Evolutionary conservation across 2,797 vertebrate species (phyloP), one percentile per base, ranked within the genome.

Genomic region (Sebastes variabilis): DNA sequence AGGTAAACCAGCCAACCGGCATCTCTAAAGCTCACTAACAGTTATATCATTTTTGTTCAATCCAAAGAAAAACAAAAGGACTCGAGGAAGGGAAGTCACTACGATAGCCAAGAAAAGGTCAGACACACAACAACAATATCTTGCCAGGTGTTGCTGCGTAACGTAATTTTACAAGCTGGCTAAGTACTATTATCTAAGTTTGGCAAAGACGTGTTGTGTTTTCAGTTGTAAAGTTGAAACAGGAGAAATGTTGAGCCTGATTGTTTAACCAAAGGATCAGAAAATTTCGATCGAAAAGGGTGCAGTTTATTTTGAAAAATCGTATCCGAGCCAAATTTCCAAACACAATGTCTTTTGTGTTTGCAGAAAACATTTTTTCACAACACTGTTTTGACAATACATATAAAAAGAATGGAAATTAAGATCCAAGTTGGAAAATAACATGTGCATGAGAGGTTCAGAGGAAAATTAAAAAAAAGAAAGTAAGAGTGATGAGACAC

Each of bases 401-500:
- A 64, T 65, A 14, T 42, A 65, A 68, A 32, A 34, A 68, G 22
- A 34, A 22, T 2, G 49, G 8, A 66, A 20, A 65, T 46, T 24
- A 25, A 36, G 36, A 54, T 76, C 12, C 22, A 46, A 32, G 25
- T 42, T 66, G 55, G 20, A 20, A 49, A 68, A 60, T 34, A 36
- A 24, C 6, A 24, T 42, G 29, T 25, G 18, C n/a, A 67, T 27
- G 62, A 59, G 2, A 52, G 3, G 6, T 32, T 79, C 66, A 14
- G 58, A 7, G 12, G 27, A 66, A 79, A 76, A 64, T 16, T 16
- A 29, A 69, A 79, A 66, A 78, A 16, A 78, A 72, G 2, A 59
- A 79, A 72, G 27, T 60, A 46, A 54, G 6, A 76, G 74, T 70
- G 64, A 75, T 79, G 34, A 70, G 10, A 60, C 77, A 80, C 56